A percentile compares a stretch with the other conserved stretches of the same genome.
Conservation (phyloP, 2,888 invertebrate genomes). For the Hyles lineata region DNA sequence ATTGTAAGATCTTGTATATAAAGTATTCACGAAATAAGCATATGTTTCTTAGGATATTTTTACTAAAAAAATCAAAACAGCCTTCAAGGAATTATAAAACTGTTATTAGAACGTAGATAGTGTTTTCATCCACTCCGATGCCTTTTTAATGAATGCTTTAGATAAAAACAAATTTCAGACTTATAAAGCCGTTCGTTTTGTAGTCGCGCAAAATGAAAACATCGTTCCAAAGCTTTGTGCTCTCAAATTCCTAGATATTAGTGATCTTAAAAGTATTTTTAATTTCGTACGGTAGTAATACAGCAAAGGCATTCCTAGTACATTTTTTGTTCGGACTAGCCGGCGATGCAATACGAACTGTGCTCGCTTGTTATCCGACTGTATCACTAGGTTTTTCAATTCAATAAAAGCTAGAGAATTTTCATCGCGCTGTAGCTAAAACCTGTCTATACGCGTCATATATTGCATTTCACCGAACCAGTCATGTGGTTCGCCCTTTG, state of each 20-base stretch:
- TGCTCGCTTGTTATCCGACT: not conserved
- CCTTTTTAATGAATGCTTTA: too few relatives aligned
- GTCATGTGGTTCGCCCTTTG: constrained; percentile 26
- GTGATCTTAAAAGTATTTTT: constrained; percentile 6
- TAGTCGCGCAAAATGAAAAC: not conserved
- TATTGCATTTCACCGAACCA: constrained; percentile 17
- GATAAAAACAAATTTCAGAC: too few relatives aligned
- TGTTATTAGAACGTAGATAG: too few relatives aligned
- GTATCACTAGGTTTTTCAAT: constrained; percentile 29
- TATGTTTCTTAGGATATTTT: too few relatives aligned
- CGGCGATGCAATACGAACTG: not conserved
- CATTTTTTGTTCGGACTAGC: not conserved
- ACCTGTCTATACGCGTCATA: constrained; percentile 17
- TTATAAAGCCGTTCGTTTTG: too few relatives aligned
- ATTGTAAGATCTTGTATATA: too few relatives aligned
- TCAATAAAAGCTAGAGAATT: constrained; percentile 20
- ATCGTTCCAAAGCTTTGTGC: not conserved
- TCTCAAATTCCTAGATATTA: not conserved
- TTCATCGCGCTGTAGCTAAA: constrained; percentile 8
- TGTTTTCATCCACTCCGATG: too few relatives aligned
- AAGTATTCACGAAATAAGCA: too few relatives aligned
- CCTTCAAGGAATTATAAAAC: too few relatives aligned
- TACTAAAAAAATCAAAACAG: too few relatives aligned
- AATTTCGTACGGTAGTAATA: not conserved
- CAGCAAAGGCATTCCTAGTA: constrained; percentile 3